Percentiles rank a stretch among this genome's conserved stretches.
phyloP scores from a whole-genome alignment of 2,113 vertebrate species.

The Cynocephalus volans region DNA sequence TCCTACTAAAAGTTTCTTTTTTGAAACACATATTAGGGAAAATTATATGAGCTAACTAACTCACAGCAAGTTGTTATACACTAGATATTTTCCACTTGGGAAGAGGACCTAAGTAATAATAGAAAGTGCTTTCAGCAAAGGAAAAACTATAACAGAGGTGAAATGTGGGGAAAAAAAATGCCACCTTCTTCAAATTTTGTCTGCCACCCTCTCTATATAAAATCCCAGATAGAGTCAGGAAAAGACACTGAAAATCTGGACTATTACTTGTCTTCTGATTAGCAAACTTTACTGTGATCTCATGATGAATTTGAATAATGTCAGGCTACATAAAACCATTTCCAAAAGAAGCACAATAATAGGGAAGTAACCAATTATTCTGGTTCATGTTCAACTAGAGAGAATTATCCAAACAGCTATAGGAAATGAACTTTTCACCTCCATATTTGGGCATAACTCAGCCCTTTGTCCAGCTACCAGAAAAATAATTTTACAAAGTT shows the following conservation, averaged over 20 bases:
- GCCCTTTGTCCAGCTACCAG: conserved; percentile 75
- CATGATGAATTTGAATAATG: neutral
- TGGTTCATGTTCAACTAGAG: conserved; percentile 34
- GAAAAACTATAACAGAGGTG: conserved; percentile 1
- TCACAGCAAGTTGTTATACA: neutral
- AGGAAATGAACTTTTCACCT: conserved; percentile 72
- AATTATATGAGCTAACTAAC: neutral
- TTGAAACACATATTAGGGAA: neutral
- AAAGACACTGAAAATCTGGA: neutral
- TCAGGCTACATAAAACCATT: conserved; percentile 16
- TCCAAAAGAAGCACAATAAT: conserved; percentile 65
- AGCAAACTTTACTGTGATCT: neutral
- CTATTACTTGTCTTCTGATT: neutral
- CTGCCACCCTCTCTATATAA: neutral
- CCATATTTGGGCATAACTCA: conserved; percentile 57
- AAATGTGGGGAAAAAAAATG: neutral
- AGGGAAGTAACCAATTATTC: neutral
- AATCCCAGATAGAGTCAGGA: neutral
- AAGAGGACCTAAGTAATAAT: neutral
- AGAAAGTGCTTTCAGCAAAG: neutral
- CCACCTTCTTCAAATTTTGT: neutral
- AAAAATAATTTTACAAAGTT: conserved; percentile 80
- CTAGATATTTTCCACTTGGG: conserved; percentile 37
- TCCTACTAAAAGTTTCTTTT: neutral
- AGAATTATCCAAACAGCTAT: neutral